These are phyloP conservation scores for Lepidiolamprologus cunningtoni DNA, from an alignment of 2,113 vertebrate genomes.

Conservation along the genomic window DNA sequence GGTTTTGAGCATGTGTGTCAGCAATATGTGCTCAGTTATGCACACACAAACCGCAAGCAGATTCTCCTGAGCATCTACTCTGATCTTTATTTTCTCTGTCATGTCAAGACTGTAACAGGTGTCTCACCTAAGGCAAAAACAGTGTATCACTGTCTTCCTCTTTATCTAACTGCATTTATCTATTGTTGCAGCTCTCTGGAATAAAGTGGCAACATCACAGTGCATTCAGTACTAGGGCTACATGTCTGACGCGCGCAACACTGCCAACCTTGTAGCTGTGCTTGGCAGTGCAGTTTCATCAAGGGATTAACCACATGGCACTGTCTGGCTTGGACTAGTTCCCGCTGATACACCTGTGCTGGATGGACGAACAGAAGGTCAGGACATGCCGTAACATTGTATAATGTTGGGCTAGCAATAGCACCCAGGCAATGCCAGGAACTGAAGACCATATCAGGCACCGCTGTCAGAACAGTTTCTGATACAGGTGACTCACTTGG, in stretches of 20 bases:
- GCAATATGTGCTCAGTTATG: conserved; percentile 12
- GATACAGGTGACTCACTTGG: not conserved
- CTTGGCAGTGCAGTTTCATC: conserved; percentile 21
- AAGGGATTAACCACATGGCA: conserved; percentile 44
- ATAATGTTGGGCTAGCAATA: not conserved
- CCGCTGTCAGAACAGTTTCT: not conserved
- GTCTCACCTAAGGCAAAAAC: conserved; percentile 60
- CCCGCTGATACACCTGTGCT: conserved; percentile 6
- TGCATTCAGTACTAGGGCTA: not conserved
- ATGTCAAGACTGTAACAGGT: conserved; percentile 54
- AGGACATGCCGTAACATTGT: conserved; percentile 37
- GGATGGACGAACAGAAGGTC: conserved; percentile 56
- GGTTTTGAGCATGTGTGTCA: conserved; percentile 7
- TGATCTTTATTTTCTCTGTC: conserved; percentile 49
- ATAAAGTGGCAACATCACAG: not conserved
- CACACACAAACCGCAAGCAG: conserved; percentile 30
- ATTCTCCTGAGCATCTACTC: conserved; percentile 50
- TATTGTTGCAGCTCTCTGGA: conserved; percentile 6
- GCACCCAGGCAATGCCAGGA: not conserved
- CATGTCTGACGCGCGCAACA: not conserved
- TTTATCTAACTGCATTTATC: conserved; percentile 31
- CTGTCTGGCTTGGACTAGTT: conserved; percentile 14
- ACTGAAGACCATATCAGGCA: not conserved
- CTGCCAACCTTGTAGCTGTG: conserved; percentile 8
- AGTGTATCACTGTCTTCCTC: conserved; percentile 30